Evolutionary conservation across 1,140 invertebrate species (phyloP).

Genomic region (Philotrypesis tridentata): DNA sequence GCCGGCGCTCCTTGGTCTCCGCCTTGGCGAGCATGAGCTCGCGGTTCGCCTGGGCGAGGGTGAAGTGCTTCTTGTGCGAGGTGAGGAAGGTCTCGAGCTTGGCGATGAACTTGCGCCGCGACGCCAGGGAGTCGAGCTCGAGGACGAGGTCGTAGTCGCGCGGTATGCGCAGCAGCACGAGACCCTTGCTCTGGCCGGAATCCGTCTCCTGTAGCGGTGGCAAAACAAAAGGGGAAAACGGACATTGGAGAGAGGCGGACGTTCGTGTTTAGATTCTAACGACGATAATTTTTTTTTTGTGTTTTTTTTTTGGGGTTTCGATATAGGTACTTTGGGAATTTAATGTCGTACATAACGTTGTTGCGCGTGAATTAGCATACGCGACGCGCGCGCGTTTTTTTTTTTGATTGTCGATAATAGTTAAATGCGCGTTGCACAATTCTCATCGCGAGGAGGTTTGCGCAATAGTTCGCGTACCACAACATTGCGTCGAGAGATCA

Average conservation of each 20-base stretch:
- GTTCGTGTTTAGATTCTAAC: no score
- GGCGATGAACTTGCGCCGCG: conserved; percentile 90
- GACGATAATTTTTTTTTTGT: no score
- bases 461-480: background rate
- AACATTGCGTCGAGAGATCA: no score
- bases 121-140: conserved; percentile 88
- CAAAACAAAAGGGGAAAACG: no score
- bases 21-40: conserved; percentile 94
- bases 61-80: conserved; percentile 87
- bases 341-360: no score
- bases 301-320: no score
- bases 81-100: conserved; percentile 90
- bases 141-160: conserved; percentile 97
- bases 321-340: no score
- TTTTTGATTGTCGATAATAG: no score
- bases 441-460: background rate
- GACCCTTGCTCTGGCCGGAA: conserved; percentile 85
- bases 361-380: no score
- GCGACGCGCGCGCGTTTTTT: no score
- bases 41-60: conserved; percentile 76
- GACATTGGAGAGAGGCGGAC: no score
- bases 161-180: conserved; percentile 89
- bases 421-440: background rate
- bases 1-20: conserved; percentile 95
- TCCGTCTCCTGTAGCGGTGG: conserved; percentile 81